Base-by-base conservation (phyloP, 2,797 vertebrate species). In the Paedocypris micromegethes region DNA sequence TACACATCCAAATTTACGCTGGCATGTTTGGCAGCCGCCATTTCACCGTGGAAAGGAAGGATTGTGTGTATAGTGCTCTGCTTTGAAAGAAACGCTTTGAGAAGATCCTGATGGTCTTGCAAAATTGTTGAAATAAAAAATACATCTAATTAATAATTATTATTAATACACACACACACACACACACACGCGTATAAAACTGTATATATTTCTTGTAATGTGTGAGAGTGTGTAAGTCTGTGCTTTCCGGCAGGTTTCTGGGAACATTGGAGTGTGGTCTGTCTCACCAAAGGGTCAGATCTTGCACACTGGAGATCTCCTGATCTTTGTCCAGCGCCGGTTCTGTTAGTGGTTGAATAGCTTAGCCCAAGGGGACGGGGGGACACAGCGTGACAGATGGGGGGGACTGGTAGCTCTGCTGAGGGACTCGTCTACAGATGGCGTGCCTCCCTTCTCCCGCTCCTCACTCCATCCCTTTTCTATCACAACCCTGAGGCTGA, bases 361-460 rank as follows among this genome's bases (percentile, higher is more conserved):
- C 40, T 67, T 65, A 72, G 79, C 79, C 79, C 73, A 69, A 58
- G 73, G 80, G 78, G 78, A 80, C 70, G 74, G 60, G 47, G 63
- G 45, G 57, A 77, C 77, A 68, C 65, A 68, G 72, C 53, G 9
- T 79, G 79, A 81, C 82, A 83, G 80, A 82, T 83, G 81, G 83
- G 72, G 77, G 74, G 49, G 78, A 74, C 74, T 78, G 72, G 76
- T 80, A 79, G 76, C 73, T 75, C 70, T 72, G 73, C 68, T 77
- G 50, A 66, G 75, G 72, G 74, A 77, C 75, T 63, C 59, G 59
- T 73, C 78, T 72, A 81, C 82, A 83, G 81, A 82, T 85, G 81
- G 82, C 59, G 58, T 44, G 60, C 69, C 66, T 53, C 60, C 72
- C 51, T 66, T 76, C 76, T 70, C 72, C 73, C 62, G 64, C 61